Percentiles rank a stretch among this genome's conserved stretches.
phyloP scores from a whole-genome alignment of 1,140 invertebrate species.

The Drosophila pallidifrons region DNA sequence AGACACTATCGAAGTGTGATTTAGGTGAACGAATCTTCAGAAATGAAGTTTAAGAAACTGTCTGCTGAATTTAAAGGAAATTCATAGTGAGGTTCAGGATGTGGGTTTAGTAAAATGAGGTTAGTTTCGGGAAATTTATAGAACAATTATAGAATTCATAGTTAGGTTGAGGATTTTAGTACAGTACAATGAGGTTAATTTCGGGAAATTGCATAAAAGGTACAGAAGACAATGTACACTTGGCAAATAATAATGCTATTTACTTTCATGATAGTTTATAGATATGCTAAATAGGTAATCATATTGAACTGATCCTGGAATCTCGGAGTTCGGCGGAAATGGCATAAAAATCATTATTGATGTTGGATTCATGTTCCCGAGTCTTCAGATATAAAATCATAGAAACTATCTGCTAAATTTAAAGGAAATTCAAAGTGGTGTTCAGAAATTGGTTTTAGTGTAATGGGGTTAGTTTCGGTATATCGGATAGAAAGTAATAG shows the following conservation, averaged over 20 bases:
- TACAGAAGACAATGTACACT: background rate
- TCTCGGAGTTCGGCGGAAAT: constrained; percentile 52
- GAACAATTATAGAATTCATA: background rate
- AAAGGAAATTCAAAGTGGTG: background rate
- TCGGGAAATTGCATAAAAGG: no score
- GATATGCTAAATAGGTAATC: no score
- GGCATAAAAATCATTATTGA: constrained; percentile 1
- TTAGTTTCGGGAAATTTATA: no score
- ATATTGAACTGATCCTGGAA: no score
- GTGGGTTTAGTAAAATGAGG: no score
- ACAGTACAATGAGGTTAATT: no score
- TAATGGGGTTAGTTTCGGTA: no score
- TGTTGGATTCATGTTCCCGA: background rate
- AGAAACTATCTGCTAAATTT: background rate
- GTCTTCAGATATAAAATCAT: background rate
- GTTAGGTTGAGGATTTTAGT: background rate
- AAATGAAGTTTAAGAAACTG: background rate
- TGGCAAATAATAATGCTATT: background rate
- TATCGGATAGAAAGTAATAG: no score
- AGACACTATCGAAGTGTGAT: background rate
- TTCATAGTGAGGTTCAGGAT: background rate
- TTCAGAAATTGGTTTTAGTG: background rate
- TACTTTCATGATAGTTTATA: no score
- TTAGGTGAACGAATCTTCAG: background rate
- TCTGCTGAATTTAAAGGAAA: background rate